Evolutionary conservation across 30 jellyfish, hydroid and myxozoan species (phyloP), one percentile per base, ranked within the genome.

Genomic region (Aurelia coerulea): DNA sequence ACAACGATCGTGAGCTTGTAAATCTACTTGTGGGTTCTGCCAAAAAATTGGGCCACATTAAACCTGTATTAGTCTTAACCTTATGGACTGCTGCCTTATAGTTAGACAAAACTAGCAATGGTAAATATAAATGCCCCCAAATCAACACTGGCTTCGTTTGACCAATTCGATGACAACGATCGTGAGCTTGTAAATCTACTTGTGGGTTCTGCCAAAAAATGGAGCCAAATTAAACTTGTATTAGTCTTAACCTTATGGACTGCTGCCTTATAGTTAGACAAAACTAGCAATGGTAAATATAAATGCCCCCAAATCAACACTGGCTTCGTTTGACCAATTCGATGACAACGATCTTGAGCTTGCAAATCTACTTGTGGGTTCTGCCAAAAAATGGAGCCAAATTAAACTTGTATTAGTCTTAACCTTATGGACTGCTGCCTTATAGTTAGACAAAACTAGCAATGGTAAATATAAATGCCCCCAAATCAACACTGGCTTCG

Each of bases 301-400:
- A 23, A 23, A 23, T 23, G 29, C 29, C 29, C 29, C 29, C 29
- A 93, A 16, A 93, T 69, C 72, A 93, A 80, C 80, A 93, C 98
- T 1, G 98, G 97, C 75, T 88, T 93, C 80, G 91, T 93, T 86
- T 93, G 98, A 2, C 98, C 98, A 78, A 93, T 93, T 13, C 98
- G 95, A 62, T 93, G 98, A 80, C 97, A 88, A 10, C 98, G 73
- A 74, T 93, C 98, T 54, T 93, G 98, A 18, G 98, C 98, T 66
- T 93, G 98, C 19, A 88, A 80, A 64, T 93, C 98, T 12, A 66
- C 96, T 89, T 93, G 98, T 18, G 98, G 98, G 72, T 93, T 93
- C 98, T 93, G 59, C 13, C 29, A 68, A 62, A 78, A 29, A 35
- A 78, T 77, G 14, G 12, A 4, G 67, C 7, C 3, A 15, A 37